Evolutionary conservation across 1,140 invertebrate species (phyloP).

Genomic region (Caenorhabditis tropicalis): DNA sequence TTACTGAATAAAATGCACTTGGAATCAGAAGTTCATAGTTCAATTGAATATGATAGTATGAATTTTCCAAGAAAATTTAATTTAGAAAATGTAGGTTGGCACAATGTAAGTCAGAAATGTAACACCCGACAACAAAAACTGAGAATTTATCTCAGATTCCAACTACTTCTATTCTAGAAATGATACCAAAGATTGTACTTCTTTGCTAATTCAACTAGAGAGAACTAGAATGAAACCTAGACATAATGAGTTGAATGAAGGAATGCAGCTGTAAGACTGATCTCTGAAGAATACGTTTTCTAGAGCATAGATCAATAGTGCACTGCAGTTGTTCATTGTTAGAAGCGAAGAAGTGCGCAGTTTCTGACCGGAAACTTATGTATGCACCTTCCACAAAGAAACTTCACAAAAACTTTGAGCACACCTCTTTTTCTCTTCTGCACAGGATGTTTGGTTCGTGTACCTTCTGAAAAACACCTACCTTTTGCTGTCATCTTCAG

Average conservation of each 20-base stretch:
- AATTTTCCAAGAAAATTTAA: too few relatives aligned
- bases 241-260: background rate
- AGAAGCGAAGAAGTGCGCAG: background rate
- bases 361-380: slow-evolving; percentile 28
- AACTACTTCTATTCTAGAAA: too few relatives aligned
- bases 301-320: slow-evolving; percentile 13
- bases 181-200: too few relatives aligned
- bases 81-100: too few relatives aligned
- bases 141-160: too few relatives aligned
- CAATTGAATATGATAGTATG: too few relatives aligned
- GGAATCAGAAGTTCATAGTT: background rate
- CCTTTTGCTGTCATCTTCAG: background rate
- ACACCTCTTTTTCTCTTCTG: background rate
- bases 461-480: background rate
- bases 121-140: too few relatives aligned
- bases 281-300: background rate
- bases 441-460: background rate
- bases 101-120: too few relatives aligned
- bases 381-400: slow-evolving; percentile 26
- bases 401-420: background rate
- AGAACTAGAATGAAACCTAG: background rate
- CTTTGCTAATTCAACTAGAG: too few relatives aligned
- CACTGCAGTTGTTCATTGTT: background rate
- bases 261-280: background rate
- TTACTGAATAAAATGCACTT: too few relatives aligned